Evolutionary conservation across 2,113 vertebrate species (phyloP), one percentile per base, ranked within the genome.

Genomic region (Syrmaticus mikado): DNA sequence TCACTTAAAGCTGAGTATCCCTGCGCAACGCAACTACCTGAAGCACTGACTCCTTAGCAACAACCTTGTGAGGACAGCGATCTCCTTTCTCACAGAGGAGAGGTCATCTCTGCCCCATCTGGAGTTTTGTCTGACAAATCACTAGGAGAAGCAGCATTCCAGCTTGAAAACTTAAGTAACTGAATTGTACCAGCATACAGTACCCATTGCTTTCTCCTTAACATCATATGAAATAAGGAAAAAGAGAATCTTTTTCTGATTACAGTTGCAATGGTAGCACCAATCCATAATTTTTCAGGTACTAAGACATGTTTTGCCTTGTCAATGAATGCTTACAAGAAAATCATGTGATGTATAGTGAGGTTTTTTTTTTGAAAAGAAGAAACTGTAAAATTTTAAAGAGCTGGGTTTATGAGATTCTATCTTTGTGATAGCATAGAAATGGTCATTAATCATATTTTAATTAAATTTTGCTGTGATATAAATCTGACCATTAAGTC

Each of bases 401-500:
- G 64, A 50, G 45, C 22, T 46, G 4, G 16, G 46, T 53, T 8
- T 24, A 61, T 45, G 8, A 82, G 41, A 65, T 4, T 78, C 17
- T 80, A 71, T 38, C 30, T 94, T 94, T 93, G 34, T 91, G 57
- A 70, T 18, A 91, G 25, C 55, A 64, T 70, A 61, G 22, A 17
- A 87, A 27, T 89, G 7, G 17, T 32, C 40, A 88, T 90, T 86
- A 90, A 82, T 85, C 34, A 62, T 87, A 67, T 85, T 94, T 94
- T 90, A 90, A 96, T 91, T 82, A 95, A 94, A 80, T 4, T 18
- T 32, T 87, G 45, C 34, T 81, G 36, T 65, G 77, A 80, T 86
- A 91, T n/a, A 89, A 94, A 95, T 82, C 30, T 86, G 58, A 72
- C 58, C 43, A 90, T 82, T 92, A 82, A 94, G 38, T 70, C 25